phyloP scores from a whole-genome alignment of 2,113 vertebrate species.

The Python bivittatus region DNA sequence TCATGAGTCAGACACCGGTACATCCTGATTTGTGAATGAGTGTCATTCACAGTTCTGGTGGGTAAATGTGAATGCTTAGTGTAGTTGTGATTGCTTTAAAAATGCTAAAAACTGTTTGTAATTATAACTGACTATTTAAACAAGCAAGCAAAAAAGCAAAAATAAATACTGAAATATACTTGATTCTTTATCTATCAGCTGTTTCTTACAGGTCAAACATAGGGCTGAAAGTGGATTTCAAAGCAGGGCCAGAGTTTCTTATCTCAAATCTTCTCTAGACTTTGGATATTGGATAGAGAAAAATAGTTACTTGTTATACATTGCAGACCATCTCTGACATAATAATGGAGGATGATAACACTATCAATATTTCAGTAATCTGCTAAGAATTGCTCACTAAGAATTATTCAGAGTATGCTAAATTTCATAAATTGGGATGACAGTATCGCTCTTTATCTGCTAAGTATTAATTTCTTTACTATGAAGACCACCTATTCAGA shows the following conservation, averaged over 20 bases:
- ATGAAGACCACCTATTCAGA: constrained; percentile 47
- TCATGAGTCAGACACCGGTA: not conserved
- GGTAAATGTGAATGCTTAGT: constrained; percentile 14
- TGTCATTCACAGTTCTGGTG: constrained; percentile 3
- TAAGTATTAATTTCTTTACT: constrained; percentile 39
- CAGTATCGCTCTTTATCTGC: not conserved
- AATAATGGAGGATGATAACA: not conserved
- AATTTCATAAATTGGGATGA: constrained; percentile 22
- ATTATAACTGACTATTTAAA: rapidly evolving
- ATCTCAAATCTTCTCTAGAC: constrained; percentile 1
- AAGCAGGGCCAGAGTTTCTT: not conserved
- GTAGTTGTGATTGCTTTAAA: not conserved
- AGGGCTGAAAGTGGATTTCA: constrained; percentile 18
- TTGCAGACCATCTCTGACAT: constrained; percentile 10
- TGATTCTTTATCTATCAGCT: not conserved
- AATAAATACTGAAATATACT: not conserved
- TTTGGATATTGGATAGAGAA: constrained; percentile 3
- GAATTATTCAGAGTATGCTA: not conserved
- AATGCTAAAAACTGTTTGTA: not conserved
- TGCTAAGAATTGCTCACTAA: constrained; percentile 24
- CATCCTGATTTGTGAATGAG: constrained; percentile 15
- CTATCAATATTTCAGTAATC: not conserved
- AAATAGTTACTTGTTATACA: constrained; percentile 13
- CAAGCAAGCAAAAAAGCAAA: not conserved
- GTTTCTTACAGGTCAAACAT: not conserved